Evolutionary conservation across 2,113 vertebrate species (phyloP), one percentile per base, ranked within the genome.

Genomic region (Cercocebus atys): DNA sequence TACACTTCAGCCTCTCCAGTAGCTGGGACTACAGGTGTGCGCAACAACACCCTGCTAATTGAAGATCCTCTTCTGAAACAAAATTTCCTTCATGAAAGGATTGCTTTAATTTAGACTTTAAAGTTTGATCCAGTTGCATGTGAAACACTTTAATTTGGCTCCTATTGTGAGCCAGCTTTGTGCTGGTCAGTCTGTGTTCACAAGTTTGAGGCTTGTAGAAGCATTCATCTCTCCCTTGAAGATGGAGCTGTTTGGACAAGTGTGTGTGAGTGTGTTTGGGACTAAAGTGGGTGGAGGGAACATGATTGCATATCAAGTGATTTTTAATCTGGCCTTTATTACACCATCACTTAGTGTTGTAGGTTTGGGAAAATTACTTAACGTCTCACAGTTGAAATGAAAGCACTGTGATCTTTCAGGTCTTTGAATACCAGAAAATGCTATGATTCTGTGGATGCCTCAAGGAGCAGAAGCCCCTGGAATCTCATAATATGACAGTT

Each of bases 21-120:
- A 50, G 0, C 0, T 50, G 47, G 12, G 0, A 50, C 47, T 1
- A 50, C 0, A 50, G 0, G 47, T 0, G 2, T 50, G 47, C 0
- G 0, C 47, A 50, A 3, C 47, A 13, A 17, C 16, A 52, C 52
- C 52, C 52, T 52, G 52, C 52, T 52, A 52, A 52, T 52, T 52
- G 52, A 73, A 68, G 20, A 38, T 66, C 35, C 40, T 97, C 40
- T 93, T 89, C 38, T 50, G 30, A 79, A 82, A 61, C 22, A 8
- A 14, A n/a, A 32, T 66, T 84, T 80, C 61, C 27, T 68, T 13
- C 47, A 22, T 18, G 35, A 47, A 61, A 75, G 6, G 20, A 50
- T 35, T 18, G 38, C 25, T 86, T 85, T 10, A n/a, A 57, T 61
- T 83, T 30, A 27, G 32, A 3, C 6, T 64, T 90, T 75, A 78